These are phyloP conservation scores for Leucoraja erinaceus DNA, from an alignment of 2,113 vertebrate species.

Conservation along the genomic window DNA sequence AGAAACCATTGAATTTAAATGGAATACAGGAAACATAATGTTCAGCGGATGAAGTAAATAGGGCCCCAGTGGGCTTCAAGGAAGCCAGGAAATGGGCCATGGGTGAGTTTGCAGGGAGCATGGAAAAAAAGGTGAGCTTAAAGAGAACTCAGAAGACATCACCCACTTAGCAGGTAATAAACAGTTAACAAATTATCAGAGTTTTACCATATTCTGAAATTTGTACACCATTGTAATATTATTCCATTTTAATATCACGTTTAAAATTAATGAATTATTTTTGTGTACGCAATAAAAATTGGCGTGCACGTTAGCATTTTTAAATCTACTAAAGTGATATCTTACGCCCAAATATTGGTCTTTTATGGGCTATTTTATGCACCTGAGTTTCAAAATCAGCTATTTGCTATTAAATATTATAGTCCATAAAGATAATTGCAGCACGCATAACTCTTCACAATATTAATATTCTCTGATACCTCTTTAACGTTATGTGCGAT, in stretches of 20 bases:
- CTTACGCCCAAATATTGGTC: neutral
- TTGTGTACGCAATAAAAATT: neutral
- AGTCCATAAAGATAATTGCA: neutral
- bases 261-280: neutral
- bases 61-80: too few species aligned
- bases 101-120: too few species aligned
- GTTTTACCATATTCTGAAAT: neutral
- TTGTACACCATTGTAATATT: too few species aligned
- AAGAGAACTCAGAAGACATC: too few species aligned
- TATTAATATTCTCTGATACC: neutral
- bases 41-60: too few species aligned
- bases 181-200: too few species aligned
- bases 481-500: neutral
- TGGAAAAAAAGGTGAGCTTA: too few species aligned
- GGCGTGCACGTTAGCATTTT: neutral
- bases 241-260: neutral
- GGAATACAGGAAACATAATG: too few species aligned
- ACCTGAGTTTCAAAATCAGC: conserved; percentile 1
- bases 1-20: too few species aligned
- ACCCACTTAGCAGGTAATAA: too few species aligned
- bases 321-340: neutral
- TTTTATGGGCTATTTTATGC: neutral
- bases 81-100: too few species aligned
- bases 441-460: neutral
- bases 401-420: neutral